Percentiles rank a stretch among this genome's conserved stretches.
These are phyloP conservation scores for Ephialtes manifestator DNA, from an alignment of 2,888 invertebrate genomes.

Conservation along the genomic window DNA sequence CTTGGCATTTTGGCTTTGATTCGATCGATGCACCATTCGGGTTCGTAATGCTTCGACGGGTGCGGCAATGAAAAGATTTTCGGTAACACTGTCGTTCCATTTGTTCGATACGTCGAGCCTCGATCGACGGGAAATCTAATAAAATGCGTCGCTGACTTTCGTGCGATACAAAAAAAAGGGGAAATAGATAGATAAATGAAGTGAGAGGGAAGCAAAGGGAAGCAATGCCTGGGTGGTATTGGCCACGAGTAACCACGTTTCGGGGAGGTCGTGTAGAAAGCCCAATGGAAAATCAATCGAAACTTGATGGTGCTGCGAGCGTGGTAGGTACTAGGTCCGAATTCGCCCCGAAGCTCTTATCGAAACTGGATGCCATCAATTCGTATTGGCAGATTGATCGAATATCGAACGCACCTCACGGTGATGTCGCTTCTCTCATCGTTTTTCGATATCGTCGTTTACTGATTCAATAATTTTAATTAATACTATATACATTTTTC, in stretches of 20 bases:
- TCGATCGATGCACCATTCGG: neutral
- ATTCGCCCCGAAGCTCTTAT: constrained; percentile 65
- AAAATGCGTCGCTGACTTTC: constrained; percentile 74
- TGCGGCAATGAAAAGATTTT: constrained; percentile 14
- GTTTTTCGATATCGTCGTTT: constrained; percentile 19
- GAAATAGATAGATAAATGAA: constrained; percentile 44
- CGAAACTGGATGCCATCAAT: constrained; percentile 66
- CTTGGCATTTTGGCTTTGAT: neutral
- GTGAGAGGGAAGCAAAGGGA: constrained; percentile 35
- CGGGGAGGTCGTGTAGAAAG: constrained; percentile 65
- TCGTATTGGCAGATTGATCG: constrained; percentile 67
- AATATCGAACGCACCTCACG: constrained; percentile 60
- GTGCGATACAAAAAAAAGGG: constrained; percentile 65
- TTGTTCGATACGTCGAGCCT: constrained; percentile 48
- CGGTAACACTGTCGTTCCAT: constrained; percentile 34
- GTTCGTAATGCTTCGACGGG: neutral
- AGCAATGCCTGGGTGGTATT: constrained; percentile 24
- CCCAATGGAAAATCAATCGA: constrained; percentile 70
- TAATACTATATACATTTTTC: constrained; percentile 23
- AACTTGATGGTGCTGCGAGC: constrained; percentile 45
- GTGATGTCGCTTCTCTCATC: constrained; percentile 26
- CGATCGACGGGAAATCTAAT: constrained; percentile 77
- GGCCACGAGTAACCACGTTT: constrained; percentile 64
- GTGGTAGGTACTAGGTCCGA: constrained; percentile 47
- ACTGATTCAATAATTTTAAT: constrained; percentile 60